Evolutionary conservation across 2,113 vertebrate genomes (phyloP).

Genomic region (Garra rufa): DNA sequence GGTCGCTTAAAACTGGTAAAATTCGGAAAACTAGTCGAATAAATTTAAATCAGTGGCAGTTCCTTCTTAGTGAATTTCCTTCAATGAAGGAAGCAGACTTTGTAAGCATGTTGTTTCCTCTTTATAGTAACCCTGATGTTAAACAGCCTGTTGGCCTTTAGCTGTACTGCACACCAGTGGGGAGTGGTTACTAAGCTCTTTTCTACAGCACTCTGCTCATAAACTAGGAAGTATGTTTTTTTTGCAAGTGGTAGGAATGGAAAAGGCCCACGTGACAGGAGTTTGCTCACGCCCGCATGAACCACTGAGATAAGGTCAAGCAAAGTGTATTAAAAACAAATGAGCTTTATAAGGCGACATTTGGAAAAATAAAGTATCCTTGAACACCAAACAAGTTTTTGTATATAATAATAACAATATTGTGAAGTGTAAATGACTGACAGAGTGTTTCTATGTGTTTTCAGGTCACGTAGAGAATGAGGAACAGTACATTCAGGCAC

Average conservation of each 20-base stretch:
- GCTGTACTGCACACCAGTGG: not conserved
- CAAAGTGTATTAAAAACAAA: not conserved
- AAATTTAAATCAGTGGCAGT: not conserved
- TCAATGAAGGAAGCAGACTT: not conserved
- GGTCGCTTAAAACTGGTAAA: too few species aligned
- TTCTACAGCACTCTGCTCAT: slow-evolving; percentile 1
- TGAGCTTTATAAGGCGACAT: not conserved
- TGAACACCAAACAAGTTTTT: slow-evolving; percentile 12
- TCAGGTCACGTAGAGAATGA: slow-evolving; percentile 93
- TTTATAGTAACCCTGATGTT: not conserved
- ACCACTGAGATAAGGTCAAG: slow-evolving; percentile 10
- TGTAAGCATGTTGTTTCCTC: not conserved
- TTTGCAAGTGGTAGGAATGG: not conserved
- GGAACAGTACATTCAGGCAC: slow-evolving; percentile 89
- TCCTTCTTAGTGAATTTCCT: not conserved
- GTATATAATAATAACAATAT: not conserved
- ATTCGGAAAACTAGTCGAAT: not conserved
- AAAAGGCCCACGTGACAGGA: not conserved
- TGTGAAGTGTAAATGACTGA: not conserved
- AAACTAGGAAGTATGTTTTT: slow-evolving; percentile 27
- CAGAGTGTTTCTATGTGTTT: slow-evolving; percentile 43
- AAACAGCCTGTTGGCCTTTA: not conserved
- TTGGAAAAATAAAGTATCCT: not conserved
- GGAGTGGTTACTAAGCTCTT: not conserved
- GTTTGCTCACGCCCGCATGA: not conserved